Evolutionary conservation across 2,888 invertebrate genomes (phyloP), one percentile per base, ranked within the genome.

Genomic region (Adelognathus sp.): DNA sequence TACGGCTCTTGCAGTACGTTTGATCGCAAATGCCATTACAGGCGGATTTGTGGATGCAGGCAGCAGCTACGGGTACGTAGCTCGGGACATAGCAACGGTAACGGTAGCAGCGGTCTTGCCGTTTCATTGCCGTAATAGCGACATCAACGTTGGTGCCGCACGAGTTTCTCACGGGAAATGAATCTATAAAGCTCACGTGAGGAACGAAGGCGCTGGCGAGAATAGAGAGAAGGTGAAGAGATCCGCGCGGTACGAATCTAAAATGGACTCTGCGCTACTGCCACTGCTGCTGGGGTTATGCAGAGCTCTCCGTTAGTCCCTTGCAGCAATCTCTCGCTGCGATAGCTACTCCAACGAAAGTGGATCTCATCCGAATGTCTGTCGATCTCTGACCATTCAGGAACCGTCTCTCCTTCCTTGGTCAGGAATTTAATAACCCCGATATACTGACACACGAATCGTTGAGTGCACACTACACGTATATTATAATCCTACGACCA

Each of bases 311-410:
- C 44, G 56, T 69, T 58, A 56, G 44, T 46, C 36, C 29, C 24
- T 24, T 50, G 27, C 39, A 36, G 9, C 58, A 60, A 74, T 74
- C 50, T 52, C 66, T 66, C 58, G 27, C 46, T 58, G 50, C 24
- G 58, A 41, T 67, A 60, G 67, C 52, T 31, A 67, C 60, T 67
- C 52, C 33, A 39, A 52, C 31, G 21, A 67, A 67, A 67, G 70
- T 71, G 61, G 54, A 76, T 70, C 56, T 52, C 52, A 33, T 16
- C 18, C 60, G 61, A 64, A 77, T 76, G 75, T 79, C 61, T 71
- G 36, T 75, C 52, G 56, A 75, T 77, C 61, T 74, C 58, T 67
- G 31, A 44, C 29, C 46, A n/a, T n/a, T 27, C 21, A 16, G 29
- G 33, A 56, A n/a, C 39, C 24, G 24, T 66, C 66, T 52, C 50